Base-by-base conservation (phyloP, 53 echinoderm and acorn worm species). In the Luidia sarsii region DNA sequence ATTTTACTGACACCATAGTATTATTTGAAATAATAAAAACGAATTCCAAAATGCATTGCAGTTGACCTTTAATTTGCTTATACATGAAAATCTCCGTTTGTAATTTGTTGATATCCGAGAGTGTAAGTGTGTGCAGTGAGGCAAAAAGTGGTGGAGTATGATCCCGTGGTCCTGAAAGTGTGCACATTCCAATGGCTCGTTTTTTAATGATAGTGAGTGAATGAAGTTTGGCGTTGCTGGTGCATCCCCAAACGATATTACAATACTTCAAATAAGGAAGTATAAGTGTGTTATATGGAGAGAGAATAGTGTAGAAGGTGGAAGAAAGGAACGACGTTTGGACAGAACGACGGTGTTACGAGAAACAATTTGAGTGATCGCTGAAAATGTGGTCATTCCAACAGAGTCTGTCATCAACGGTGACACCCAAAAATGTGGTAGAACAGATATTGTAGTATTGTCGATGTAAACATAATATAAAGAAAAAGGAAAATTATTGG, bases 211-310 rank as follows among this genome's bases (percentile, higher is more conserved):
- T 37, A 7, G 39, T 7, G 1, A 65, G 41, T 5, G 65, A 65
- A 37, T 21, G 65, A 38, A 65, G 65, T 39, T 65, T 65, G 21
- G 16, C 39, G 7, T 33, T 65, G 65, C 20, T 21, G 4, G 66
- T 3, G 43, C 32, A 41, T 41, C 39, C 66, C 66, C 66, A 66
- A 21, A 66, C 66, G 32, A 66, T 66, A 38, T 66, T 66, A 38
- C 66, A 66, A 37, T 65, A 65, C 8, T 65, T 61, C 0, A 61
- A 16, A 61, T 61, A 61, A 7, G 61, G 61, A 61, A 61, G 61
- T 2, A 61, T 61, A 28, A 61, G 61, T 11, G 30, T 28, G 27
- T 29, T 61, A 30, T 61, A 61, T 41, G 11, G 6, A 41, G n/a
- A 9, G 24, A 65, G 41, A 65, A 9, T 33, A 65, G 24, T 19